A percentile compares a stretch with the other conserved stretches of the same genome.
These are phyloP conservation scores for Apogon talboti DNA, from an alignment of 2,797 vertebrate genomes.

Conservation along the genomic window DNA sequence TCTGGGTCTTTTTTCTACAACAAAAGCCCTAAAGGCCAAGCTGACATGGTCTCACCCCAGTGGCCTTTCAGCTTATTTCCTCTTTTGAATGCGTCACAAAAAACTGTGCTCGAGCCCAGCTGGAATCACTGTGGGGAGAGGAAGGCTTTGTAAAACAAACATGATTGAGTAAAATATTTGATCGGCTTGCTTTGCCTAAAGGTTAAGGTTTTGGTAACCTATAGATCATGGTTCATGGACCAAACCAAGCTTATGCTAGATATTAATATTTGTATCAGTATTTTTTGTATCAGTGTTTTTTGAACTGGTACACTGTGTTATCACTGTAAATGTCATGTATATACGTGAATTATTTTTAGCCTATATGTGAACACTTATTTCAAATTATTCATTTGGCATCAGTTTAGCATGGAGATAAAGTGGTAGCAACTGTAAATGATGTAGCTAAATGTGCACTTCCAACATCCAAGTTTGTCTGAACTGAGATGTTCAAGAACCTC, in stretches of 20 bases:
- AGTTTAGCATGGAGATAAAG: too few species aligned
- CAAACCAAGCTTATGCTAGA: constrained; percentile 60
- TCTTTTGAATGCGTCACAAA: constrained; percentile 77
- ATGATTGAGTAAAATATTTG: constrained; percentile 78
- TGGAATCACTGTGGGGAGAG: constrained; percentile 80
- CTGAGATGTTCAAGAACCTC: too few species aligned
- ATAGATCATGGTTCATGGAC: constrained; percentile 73
- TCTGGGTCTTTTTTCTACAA: constrained; percentile 69
- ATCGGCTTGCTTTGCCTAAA: constrained; percentile 68
- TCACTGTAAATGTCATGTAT: constrained; percentile 13
- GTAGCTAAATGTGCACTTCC: too few species aligned
- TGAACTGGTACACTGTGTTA: constrained; percentile 16
- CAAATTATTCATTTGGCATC: too few species aligned
- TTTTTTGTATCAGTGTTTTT: constrained; percentile 28
- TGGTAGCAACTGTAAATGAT: too few species aligned
- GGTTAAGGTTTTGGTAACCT: constrained; percentile 82
- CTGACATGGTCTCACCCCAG: constrained; percentile 76
- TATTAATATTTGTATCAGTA: constrained; percentile 31
- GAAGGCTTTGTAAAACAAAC: constrained; percentile 80
- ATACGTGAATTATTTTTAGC: constrained; percentile 1
- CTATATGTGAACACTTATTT: too few species aligned
- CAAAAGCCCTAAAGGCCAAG: constrained; percentile 76
- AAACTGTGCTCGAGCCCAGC: constrained; percentile 78
- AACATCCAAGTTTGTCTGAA: too few species aligned
- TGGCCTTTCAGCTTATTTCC: constrained; percentile 77